A percentile compares a stretch with the other conserved stretches of the same genome.
Conservation (phyloP, 2,797 vertebrate genomes). For the Botia kubotai region DNA sequence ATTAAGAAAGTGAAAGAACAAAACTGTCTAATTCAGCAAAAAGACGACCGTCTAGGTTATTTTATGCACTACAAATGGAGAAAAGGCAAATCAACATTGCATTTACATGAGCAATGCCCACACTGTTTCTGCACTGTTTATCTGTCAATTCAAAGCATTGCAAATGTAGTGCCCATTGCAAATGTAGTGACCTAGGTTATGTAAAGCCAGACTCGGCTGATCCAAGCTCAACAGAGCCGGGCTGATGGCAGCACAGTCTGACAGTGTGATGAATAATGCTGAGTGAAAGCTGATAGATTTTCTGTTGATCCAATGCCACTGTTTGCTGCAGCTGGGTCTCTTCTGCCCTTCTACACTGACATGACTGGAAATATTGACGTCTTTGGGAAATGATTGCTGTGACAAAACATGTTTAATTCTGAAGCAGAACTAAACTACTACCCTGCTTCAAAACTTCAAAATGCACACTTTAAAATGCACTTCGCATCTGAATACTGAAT, state of each 20-base stretch:
- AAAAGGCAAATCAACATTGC: neutral
- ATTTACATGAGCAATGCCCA: neutral
- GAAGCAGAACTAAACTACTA: conserved; percentile 32
- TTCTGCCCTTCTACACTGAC: conserved; percentile 59
- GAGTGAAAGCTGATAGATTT: conserved; percentile 65
- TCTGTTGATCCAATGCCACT: conserved; percentile 64
- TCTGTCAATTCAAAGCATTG: neutral
- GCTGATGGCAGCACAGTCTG: conserved; percentile 66
- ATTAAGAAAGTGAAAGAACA: no score
- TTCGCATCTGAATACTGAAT: neutral
- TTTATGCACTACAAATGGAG: neutral
- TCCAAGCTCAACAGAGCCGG: conserved; percentile 55
- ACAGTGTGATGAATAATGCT: conserved; percentile 71
- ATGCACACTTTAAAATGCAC: neutral
- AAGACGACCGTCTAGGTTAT: neutral
- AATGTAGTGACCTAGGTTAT: neutral
- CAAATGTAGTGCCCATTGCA: neutral
- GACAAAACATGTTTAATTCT: conserved; percentile 47
- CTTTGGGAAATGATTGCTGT: conserved; percentile 47
- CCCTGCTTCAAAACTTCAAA: conserved; percentile 2
- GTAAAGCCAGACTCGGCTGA: conserved; percentile 47
- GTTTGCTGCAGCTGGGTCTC: conserved; percentile 51
- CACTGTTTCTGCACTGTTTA: neutral
- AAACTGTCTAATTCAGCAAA: no score
- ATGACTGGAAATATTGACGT: conserved; percentile 57